phyloP scores from a whole-genome alignment of 2,888 invertebrate species.

The Zhuqinia jingwanae region DNA sequence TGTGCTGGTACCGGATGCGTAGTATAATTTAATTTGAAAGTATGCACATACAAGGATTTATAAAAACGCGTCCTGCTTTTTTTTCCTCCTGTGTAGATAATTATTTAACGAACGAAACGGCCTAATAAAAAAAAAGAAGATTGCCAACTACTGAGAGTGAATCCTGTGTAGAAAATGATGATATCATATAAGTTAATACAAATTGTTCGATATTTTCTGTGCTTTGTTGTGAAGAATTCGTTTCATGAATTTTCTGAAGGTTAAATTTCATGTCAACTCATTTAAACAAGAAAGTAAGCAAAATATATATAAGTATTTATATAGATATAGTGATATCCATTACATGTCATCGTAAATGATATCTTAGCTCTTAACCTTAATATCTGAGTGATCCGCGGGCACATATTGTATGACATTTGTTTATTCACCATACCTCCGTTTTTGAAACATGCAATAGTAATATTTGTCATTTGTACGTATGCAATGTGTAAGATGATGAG shows the following conservation, averaged over 20 bases:
- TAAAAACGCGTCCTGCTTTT: neutral
- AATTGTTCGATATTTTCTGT: neutral
- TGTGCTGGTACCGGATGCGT: slow-evolving; percentile 26
- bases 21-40: slow-evolving; percentile 17
- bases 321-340: no score
- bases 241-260: slow-evolving; percentile 23
- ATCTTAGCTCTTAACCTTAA: no score
- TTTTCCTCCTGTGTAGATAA: neutral
- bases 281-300: no score
- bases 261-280: neutral
- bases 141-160: neutral
- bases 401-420: no score
- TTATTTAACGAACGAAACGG: neutral
- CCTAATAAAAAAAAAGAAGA: slow-evolving; percentile 2
- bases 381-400: no score
- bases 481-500: no score
- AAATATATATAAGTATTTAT: no score
- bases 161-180: slow-evolving; percentile 9
- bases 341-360: no score
- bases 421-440: no score
- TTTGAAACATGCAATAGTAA: no score
- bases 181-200: neutral
- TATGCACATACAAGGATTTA: neutral
- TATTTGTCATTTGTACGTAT: no score
- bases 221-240: neutral